These are phyloP conservation scores for Myripristis murdjan DNA, from an alignment of 2,797 vertebrate genomes.

Conservation along the genomic window DNA sequence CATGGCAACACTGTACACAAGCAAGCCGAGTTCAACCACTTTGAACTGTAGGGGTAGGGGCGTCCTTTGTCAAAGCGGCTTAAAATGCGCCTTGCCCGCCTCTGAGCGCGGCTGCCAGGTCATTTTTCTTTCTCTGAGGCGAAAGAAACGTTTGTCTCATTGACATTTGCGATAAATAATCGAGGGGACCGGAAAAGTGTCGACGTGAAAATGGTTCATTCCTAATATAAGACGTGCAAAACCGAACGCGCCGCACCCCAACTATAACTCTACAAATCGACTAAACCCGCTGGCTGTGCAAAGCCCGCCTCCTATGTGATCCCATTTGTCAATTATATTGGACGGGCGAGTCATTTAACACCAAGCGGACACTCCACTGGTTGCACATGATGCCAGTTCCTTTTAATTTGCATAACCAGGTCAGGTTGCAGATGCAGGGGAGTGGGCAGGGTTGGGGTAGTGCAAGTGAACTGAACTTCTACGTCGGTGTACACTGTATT, in stretches of 20 bases:
- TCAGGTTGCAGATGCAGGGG: conserved; percentile 86
- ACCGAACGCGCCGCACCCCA: conserved; percentile 96
- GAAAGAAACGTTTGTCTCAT: not conserved
- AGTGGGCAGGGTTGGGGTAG: conserved; percentile 85
- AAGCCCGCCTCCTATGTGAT: conserved; percentile 19
- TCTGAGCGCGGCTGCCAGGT: too few relatives aligned
- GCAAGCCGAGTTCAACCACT: conserved; percentile 86
- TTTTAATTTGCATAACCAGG: conserved; percentile 86
- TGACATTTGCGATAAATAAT: not conserved
- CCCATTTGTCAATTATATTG: conserved; percentile 67
- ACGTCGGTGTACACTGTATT: conserved; percentile 72
- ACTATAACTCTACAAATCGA: conserved; percentile 79
- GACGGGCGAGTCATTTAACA: conserved; percentile 34
- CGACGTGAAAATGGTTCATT: conserved; percentile 86
- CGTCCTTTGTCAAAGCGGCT: conserved; percentile 21
- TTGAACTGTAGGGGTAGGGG: conserved; percentile 68
- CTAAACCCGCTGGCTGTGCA: not conserved
- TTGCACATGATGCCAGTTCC: not conserved
- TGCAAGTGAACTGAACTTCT: conserved; percentile 87
- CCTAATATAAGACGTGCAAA: conserved; percentile 97
- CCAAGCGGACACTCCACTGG: conserved; percentile 72
- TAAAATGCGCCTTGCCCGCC: not conserved
- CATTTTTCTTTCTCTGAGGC: not conserved
- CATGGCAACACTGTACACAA: conserved; percentile 90
- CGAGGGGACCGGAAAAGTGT: conserved; percentile 31